Base-by-base conservation (phyloP, 1,140 invertebrate genomes). In the Ostrea denselamellosa region DNA sequence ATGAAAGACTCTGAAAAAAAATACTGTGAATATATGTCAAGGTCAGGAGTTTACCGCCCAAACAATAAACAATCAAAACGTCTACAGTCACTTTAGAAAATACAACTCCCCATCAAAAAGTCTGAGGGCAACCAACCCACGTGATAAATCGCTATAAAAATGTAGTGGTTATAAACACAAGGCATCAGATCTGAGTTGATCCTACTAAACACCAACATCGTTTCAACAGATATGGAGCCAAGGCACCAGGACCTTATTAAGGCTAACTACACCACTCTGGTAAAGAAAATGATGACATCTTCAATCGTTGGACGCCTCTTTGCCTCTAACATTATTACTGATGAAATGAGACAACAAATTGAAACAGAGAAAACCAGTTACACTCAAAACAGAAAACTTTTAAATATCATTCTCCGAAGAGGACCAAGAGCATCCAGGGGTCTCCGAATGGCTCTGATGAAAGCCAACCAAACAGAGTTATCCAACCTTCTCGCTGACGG, bases 401-500 rank as follows among this genome's bases (percentile, higher is more conserved):
- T 83, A 22, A 83, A n/a, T n/a, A 83, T 83, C 82, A 83, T 83
- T 83, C n/a, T 83, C 9, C 82, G 82, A 8, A 83, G 82, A 52
- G 82, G 82, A 10, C 82, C 82, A 10, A 56, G 51, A 5, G 82
- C 82, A 44, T 83, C 51, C 12, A 83, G 8, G 12, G 82, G 82
- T 34, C 82, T 83, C 12, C 82, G 28, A 83, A 83, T 83, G 82
- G 82, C 82, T 2, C 82, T 83, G 0, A 0, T 83, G 82, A 83
- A 83, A 83, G 5, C n/a, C n/a, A n/a, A n/a, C n/a, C n/a, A n/a
- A n/a, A n/a, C n/a, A n/a, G n/a, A n/a, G n/a, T n/a, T n/a, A n/a
- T n/a, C n/a, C n/a, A n/a, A n/a, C n/a, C n/a, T n/a, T n/a, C n/a
- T n/a, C n/a, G n/a, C n/a, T n/a, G n/a, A n/a, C n/a, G n/a, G n/a